Percentiles rank a stretch among this genome's conserved stretches.
Conservation (phyloP, 2,888 invertebrate genomes). For the Drosophila mayaguana region DNA sequence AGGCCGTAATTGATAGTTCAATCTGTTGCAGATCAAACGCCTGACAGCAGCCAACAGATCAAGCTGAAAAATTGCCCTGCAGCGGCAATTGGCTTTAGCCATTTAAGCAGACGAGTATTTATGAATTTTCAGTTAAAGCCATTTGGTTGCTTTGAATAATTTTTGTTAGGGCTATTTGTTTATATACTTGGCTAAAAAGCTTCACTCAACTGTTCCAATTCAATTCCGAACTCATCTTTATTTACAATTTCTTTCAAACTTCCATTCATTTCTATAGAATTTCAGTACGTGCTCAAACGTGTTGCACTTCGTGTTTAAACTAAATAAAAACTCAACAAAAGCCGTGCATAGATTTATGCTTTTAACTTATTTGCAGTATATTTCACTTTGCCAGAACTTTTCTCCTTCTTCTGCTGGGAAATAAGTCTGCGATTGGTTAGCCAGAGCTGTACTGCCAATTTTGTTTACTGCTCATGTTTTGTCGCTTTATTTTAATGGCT, state of each 20-base stretch:
- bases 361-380: conserved; percentile 57
- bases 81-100: conserved; percentile 9
- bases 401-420: background rate
- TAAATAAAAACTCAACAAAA: background rate
- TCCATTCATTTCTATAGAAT: conserved; percentile 5
- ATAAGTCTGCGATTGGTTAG: conserved; percentile 45
- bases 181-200: background rate
- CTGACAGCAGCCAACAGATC: conserved; percentile 80
- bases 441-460: conserved; percentile 43
- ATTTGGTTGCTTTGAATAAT: background rate
- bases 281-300: conserved; percentile 20
- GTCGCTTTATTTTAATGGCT: conserved; percentile 78
- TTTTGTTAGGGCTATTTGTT: background rate
- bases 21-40: conserved; percentile 81
- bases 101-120: background rate
- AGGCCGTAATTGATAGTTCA: conserved; percentile 78
- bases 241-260: background rate
- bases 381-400: conserved; percentile 28
- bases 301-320: conserved; percentile 8
- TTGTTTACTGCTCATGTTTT: conserved; percentile 79
- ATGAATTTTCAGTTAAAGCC: background rate
- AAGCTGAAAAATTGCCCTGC: conserved; percentile 77
- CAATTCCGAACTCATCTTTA: background rate
- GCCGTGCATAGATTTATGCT: conserved; percentile 72
- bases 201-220: background rate